Evolutionary conservation across 2,113 vertebrate species (phyloP).

Genomic region (Egretta garzetta): DNA sequence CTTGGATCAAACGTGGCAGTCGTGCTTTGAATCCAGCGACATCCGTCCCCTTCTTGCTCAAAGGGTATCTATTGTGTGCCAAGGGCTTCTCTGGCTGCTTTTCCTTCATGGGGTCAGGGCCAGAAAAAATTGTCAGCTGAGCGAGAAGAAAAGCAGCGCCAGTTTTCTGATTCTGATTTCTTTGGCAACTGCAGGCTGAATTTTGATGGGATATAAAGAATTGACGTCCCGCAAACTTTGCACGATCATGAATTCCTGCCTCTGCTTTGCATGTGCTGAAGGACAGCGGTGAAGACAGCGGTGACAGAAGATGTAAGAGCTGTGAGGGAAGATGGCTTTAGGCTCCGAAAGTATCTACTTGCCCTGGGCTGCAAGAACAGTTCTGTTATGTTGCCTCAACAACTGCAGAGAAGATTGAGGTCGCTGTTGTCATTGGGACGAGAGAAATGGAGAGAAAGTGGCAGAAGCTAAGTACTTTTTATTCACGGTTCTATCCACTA

Average conservation of each 20-base stretch:
- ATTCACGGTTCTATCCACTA: background rate
- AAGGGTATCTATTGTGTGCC: background rate
- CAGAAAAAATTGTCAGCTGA: background rate
- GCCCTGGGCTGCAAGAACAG: background rate
- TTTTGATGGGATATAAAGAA: background rate
- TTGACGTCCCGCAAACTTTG: background rate
- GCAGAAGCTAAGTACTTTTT: background rate
- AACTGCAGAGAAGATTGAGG: background rate
- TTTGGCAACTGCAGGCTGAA: background rate
- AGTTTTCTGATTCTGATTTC: background rate
- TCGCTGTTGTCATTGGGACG: background rate
- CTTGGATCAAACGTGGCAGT: background rate
- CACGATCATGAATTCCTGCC: accelerated
- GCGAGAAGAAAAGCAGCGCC: background rate
- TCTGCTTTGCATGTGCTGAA: background rate
- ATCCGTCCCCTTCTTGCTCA: background rate
- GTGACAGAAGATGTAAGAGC: background rate
- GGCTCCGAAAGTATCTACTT: background rate
- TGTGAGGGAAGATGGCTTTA: background rate
- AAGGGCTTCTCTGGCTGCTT: background rate
- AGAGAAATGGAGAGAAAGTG: background rate
- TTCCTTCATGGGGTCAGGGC: background rate
- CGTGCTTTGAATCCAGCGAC: background rate
- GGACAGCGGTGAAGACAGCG: background rate
- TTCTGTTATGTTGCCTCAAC: background rate